phyloP scores from a whole-genome alignment of 2,888 invertebrate species.

The Drosophila emarginata region DNA sequence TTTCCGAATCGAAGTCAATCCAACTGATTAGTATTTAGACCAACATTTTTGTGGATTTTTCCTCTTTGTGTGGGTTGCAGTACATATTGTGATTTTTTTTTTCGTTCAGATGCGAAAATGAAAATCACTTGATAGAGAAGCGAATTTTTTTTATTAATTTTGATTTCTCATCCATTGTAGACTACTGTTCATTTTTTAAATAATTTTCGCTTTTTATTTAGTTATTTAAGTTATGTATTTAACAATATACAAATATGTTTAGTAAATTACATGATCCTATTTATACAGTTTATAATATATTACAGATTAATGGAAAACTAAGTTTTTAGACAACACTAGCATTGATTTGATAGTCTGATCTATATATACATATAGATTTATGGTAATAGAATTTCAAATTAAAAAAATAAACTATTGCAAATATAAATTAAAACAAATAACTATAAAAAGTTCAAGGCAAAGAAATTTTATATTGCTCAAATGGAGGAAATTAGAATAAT shows the following conservation, averaged over 20 bases:
- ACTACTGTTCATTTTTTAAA: constrained; percentile 23
- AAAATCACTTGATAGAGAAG: constrained; percentile 11
- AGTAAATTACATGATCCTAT: constrained; percentile 56
- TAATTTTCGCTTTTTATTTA: constrained; percentile 22
- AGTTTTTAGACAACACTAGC: constrained; percentile 51
- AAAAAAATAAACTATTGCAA: constrained; percentile 35
- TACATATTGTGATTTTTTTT: constrained; percentile 32
- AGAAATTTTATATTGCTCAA: constrained; percentile 21
- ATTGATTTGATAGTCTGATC: constrained; percentile 73
- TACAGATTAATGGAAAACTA: constrained; percentile 50
- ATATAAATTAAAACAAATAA: neutral
- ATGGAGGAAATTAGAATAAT: neutral
- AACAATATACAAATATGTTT: constrained; percentile 39
- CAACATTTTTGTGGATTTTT: constrained; percentile 45
- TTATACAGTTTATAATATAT: constrained; percentile 53
- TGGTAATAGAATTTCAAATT: constrained; percentile 71
- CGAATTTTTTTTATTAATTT: constrained; percentile 7
- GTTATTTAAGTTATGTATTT: constrained; percentile 33
- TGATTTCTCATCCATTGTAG: constrained; percentile 7
- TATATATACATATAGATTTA: constrained; percentile 25
- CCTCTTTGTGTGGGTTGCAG: constrained; percentile 42
- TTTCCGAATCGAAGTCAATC: constrained; percentile 27
- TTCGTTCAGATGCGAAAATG: constrained; percentile 3
- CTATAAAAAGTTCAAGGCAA: neutral
- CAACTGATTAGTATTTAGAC: constrained; percentile 52